phyloP scores from a whole-genome alignment of 2,888 invertebrate species.

The Ferrisia virgata region DNA sequence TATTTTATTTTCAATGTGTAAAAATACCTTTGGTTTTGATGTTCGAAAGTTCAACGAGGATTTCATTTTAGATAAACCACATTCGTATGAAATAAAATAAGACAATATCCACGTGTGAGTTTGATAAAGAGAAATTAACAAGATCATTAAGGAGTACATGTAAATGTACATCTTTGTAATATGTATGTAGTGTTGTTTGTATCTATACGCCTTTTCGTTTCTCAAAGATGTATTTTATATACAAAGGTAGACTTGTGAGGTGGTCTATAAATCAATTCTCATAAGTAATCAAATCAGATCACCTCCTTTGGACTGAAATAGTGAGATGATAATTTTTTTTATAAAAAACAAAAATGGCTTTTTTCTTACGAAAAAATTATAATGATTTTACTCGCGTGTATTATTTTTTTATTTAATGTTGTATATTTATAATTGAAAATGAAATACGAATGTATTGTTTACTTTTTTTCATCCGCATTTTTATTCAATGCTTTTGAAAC shows the following conservation, averaged over 20 bases:
- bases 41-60: too few species aligned
- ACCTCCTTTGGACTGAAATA: conserved; percentile 1
- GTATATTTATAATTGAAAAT: not conserved
- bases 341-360: not conserved
- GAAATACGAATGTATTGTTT: not conserved
- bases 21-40: not conserved
- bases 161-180: too few species aligned
- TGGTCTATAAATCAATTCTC: not conserved
- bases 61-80: not conserved
- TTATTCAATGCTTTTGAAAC: not conserved
- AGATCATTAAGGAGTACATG: not conserved
- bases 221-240: too few species aligned
- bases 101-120: too few species aligned
- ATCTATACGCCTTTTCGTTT: not conserved
- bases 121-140: not conserved
- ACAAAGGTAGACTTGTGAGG: not conserved
- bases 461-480: not conserved
- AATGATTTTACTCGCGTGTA: not conserved
- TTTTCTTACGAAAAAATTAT: not conserved
- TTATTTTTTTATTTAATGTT: not conserved
- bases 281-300: not conserved
- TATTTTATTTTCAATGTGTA: not conserved
- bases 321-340: not conserved
- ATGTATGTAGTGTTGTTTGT: not conserved
- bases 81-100: too few species aligned